Percentiles rank a stretch among this genome's conserved stretches.
Evolutionary conservation across 2,113 vertebrate genomes (phyloP).

Genomic region (Hemibagrus wyckioides): DNA sequence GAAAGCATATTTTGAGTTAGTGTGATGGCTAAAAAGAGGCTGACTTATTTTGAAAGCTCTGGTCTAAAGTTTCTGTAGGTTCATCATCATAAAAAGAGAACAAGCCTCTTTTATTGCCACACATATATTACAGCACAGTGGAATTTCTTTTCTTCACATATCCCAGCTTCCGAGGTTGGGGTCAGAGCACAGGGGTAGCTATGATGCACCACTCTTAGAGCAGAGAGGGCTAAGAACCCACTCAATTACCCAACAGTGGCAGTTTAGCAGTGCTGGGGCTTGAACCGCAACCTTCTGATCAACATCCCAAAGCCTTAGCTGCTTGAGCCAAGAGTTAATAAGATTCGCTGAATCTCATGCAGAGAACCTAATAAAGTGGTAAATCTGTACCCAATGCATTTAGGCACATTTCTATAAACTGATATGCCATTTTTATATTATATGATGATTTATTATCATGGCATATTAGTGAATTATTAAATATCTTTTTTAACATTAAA

Average conservation of each 20-base stretch:
- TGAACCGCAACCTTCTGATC: too few relatives aligned
- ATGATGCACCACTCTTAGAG: too few relatives aligned
- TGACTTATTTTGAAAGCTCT: background rate
- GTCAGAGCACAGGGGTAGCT: too few relatives aligned
- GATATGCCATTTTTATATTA: background rate
- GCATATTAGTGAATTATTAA: background rate
- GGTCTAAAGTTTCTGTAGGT: background rate
- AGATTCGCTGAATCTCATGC: background rate
- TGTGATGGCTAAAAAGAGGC: background rate
- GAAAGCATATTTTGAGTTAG: background rate
- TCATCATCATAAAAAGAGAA: background rate
- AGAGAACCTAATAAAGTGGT: background rate
- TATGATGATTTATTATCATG: background rate
- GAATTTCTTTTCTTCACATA: too few relatives aligned
- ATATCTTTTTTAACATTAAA: too few relatives aligned
- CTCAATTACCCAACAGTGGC: too few relatives aligned
- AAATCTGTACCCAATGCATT: background rate
- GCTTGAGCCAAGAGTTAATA: background rate
- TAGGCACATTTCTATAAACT: background rate
- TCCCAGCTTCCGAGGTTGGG: too few relatives aligned
- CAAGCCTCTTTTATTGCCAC: too few relatives aligned
- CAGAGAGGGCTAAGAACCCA: too few relatives aligned
- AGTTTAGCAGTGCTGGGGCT: too few relatives aligned
- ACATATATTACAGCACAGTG: too few relatives aligned
- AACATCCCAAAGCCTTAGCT: too few relatives aligned